Conservation (phyloP, 1,140 invertebrate species). For the Drosophila subobscura region DNA sequence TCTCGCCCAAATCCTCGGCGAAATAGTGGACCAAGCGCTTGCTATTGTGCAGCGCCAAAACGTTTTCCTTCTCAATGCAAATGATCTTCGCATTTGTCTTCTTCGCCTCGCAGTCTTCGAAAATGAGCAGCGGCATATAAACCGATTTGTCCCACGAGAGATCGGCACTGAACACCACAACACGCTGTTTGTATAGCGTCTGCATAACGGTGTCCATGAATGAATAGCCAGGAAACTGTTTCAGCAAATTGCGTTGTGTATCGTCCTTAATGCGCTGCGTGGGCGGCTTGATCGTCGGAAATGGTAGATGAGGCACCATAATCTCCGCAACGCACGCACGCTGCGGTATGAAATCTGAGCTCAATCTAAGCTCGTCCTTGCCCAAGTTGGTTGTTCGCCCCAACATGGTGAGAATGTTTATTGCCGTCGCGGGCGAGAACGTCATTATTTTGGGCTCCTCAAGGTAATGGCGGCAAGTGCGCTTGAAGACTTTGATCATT, state of each 20-base stretch:
- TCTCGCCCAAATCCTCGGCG: conserved; percentile 93
- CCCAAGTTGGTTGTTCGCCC: conserved; percentile 6
- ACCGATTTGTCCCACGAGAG: conserved; percentile 58
- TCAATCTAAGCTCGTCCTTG: conserved; percentile 25
- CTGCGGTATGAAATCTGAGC: not conserved
- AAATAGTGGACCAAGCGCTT: conserved; percentile 88
- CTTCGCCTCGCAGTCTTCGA: conserved; percentile 46
- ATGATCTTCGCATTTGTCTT: conserved; percentile 51
- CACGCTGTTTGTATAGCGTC: conserved; percentile 37
- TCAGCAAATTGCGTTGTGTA: conserved; percentile 24
- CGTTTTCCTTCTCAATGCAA: conserved; percentile 56
- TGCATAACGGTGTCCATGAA: conserved; percentile 29
- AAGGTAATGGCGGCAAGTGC: conserved; percentile 57
- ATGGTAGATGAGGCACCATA: conserved; percentile 8
- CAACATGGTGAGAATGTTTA: conserved; percentile 47
- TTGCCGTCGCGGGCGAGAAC: conserved; percentile 18
- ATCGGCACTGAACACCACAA: conserved; percentile 55
- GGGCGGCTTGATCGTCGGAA: conserved; percentile 20
- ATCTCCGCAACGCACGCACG: conserved; percentile 7
- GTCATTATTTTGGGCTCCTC: conserved; percentile 45
- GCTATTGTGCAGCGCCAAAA: conserved; percentile 65
- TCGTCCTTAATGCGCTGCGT: conserved; percentile 20
- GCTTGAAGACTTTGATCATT: conserved; percentile 61
- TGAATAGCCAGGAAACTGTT: conserved; percentile 1
- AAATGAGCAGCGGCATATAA: conserved; percentile 51